Base-by-base conservation (phyloP, 1,140 invertebrate species). In the Solen grandis region DNA sequence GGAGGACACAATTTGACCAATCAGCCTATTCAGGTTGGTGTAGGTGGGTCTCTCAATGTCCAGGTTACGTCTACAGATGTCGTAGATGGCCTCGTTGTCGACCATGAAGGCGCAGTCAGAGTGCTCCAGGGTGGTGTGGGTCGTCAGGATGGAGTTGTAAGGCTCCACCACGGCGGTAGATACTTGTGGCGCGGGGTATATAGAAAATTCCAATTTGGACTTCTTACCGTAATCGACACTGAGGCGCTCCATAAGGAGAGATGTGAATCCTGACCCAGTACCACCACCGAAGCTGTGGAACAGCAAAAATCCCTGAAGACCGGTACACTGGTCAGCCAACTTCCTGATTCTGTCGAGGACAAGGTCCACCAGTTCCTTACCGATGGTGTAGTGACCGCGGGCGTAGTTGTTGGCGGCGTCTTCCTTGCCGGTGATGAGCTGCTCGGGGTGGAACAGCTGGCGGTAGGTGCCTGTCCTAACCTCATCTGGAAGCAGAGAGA, bases 191-290 rank as follows among this genome's bases (percentile, higher is more conserved):
- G 97, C 96, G 36, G 97, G n/a, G n/a, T n/a, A n/a, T n/a, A n/a
- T n/a, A n/a, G n/a, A n/a, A n/a, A n/a, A n/a, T n/a, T n/a, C n/a
- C 35, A 97, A 93, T 92, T 97, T 97, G 31, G 95, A 96, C 88
- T 97, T 97, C 93, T 97, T 97, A 54, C 96, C 96, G 91, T 96
- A 97, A 86, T 97, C 96, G 1, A 97, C 96, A 31, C 95, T 96
- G 27, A 97, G 93, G 82, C 96, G 93, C 93, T 97, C 96, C 96
- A 97, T 97, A 55, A 97, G 93, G 52, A 97, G 92, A 0, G 96
- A 96, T 10, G 96, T 96, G 92, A 97, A 97, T 13, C 96, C 92
- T 50, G 92, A 85, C 80, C n/a, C n/a, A n/a, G n/a, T n/a, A n/a
- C n/a, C n/a, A n/a, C n/a, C n/a, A n/a, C n/a, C n/a, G n/a, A n/a